These are phyloP conservation scores for Chloropsis hardwickii DNA, from an alignment of 2,113 vertebrate species.

Conservation along the genomic window DNA sequence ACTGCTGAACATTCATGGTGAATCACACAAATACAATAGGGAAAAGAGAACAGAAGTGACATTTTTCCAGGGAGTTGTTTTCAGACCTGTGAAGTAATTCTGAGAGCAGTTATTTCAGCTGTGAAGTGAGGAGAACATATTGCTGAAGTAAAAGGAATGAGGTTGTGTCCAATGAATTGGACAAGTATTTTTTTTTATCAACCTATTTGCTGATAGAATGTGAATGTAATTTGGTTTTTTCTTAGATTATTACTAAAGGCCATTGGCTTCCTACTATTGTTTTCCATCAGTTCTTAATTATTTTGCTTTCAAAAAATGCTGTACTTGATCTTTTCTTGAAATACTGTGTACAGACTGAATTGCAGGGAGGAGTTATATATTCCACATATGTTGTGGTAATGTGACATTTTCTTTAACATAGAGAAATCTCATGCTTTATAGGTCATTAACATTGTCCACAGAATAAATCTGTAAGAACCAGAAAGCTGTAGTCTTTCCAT, in stretches of 20 bases:
- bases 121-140: not conserved
- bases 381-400: not conserved
- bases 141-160: not conserved
- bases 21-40: not conserved
- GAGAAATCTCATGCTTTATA: not conserved
- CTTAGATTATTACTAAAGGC: not conserved
- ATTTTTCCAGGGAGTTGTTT: not conserved
- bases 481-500: not conserved
- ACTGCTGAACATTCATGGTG: not conserved
- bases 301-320: not conserved
- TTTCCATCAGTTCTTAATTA: not conserved
- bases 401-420: not conserved
- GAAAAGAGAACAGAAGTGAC: not conserved
- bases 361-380: not conserved
- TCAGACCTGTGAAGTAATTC: not conserved
- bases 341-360: not conserved
- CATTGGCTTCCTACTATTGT: not conserved
- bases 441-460: not conserved
- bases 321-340: not conserved
- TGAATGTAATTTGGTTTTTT: not conserved
- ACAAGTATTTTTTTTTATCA: not conserved
- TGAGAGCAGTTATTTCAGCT: not conserved
- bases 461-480: not conserved
- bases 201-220: not conserved
- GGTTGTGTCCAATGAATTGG: not conserved